phyloP scores from a whole-genome alignment of 1,140 invertebrate genomes.

The Probaryconus sp. region DNA sequence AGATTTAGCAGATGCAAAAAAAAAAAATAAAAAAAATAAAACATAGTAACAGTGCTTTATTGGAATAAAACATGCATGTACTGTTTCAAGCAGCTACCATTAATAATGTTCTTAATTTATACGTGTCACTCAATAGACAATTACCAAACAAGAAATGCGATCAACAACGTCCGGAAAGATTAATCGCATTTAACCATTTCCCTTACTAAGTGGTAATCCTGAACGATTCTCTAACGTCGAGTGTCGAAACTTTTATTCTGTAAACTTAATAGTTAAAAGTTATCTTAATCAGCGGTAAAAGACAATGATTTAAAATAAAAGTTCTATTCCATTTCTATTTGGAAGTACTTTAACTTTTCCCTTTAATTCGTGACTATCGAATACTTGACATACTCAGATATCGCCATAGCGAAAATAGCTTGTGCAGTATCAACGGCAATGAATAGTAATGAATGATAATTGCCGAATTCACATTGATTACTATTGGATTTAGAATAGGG shows the following conservation, averaged over 20 bases:
- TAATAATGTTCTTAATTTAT: conserved; percentile 30
- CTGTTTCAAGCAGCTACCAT: too few species aligned
- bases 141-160: conserved; percentile 5
- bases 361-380: conserved; percentile 3
- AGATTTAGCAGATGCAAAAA: too few species aligned
- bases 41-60: too few species aligned
- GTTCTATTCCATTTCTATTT: background rate
- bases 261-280: conserved; percentile 13
- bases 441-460: conserved; percentile 42
- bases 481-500: conserved; percentile 31
- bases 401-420: conserved; percentile 14
- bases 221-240: too few species aligned
- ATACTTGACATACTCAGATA: conserved; percentile 20
- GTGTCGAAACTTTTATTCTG: conserved; percentile 14
- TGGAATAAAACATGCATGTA: too few species aligned
- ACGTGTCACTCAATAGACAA: conserved; percentile 13
- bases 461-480: conserved; percentile 37
- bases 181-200: conserved; percentile 21
- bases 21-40: too few species aligned
- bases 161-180: conserved; percentile 17
- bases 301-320: conserved; percentile 19
- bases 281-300: conserved; percentile 16
- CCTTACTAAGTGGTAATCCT: conserved; percentile 2
- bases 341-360: conserved; percentile 6
- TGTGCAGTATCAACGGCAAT: conserved; percentile 17